Evolutionary conservation across 2,113 vertebrate species (phyloP).

Genomic region (Actinemys pallida): DNA sequence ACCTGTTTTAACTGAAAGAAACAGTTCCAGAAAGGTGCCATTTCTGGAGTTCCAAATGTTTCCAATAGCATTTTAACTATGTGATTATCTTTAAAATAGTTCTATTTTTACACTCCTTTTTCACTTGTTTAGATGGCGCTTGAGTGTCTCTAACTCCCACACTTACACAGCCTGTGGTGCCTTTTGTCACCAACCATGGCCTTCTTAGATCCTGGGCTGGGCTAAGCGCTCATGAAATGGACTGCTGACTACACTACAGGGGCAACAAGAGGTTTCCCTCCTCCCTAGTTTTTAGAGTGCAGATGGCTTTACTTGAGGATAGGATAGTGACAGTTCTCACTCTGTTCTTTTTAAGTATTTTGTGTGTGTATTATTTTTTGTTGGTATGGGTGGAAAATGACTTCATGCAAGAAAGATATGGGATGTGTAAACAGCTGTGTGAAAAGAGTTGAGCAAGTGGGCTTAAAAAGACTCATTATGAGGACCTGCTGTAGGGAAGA

Average conservation of each 20-base stretch:
- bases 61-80: background rate
- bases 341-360: background rate
- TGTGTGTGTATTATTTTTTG: fast-evolving
- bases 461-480: background rate
- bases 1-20: background rate
- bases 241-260: background rate
- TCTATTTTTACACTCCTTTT: background rate
- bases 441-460: fast-evolving
- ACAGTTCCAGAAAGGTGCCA: background rate
- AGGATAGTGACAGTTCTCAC: background rate
- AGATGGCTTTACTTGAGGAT: background rate
- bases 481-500: background rate
- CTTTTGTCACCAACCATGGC: background rate
- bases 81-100: background rate
- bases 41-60: background rate
- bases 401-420: background rate
- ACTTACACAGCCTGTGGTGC: background rate
- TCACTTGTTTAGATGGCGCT: background rate
- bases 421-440: background rate
- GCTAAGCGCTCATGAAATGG: background rate
- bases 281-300: background rate
- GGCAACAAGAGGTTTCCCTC: background rate
- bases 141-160: background rate
- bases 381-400: background rate
- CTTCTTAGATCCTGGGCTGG: background rate